Evolutionary conservation across 64 coral and sea anemone genomes (phyloP).

Genomic region (Montipora cactus): DNA sequence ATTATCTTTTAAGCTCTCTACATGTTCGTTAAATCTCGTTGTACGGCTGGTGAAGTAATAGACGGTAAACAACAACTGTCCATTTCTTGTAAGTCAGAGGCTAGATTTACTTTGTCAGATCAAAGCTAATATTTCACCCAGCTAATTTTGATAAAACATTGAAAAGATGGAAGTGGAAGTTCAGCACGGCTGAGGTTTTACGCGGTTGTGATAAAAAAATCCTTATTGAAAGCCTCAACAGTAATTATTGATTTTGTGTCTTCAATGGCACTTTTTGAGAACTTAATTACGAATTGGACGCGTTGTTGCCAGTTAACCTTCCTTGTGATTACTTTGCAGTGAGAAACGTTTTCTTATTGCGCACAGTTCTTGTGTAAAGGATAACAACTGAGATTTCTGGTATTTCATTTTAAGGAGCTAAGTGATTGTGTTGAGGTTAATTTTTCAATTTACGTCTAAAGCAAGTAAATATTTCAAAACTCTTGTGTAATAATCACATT

Average conservation of each 20-base stretch:
- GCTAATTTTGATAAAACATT: constrained; percentile 88
- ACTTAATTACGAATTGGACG: not conserved
- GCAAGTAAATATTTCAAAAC: not conserved
- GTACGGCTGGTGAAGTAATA: constrained; percentile 86
- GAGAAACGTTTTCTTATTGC: not conserved
- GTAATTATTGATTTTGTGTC: not conserved
- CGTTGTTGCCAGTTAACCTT: not conserved
- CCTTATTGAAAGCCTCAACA: not conserved
- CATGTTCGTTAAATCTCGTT: constrained; percentile 55
- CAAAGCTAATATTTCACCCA: constrained; percentile 67
- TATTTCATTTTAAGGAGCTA: not conserved
- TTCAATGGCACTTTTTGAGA: not conserved
- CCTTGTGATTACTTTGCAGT: not conserved
- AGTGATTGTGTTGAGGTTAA: constrained; percentile 26
- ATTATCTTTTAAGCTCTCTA: constrained; percentile 15
- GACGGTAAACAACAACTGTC: constrained; percentile 90
- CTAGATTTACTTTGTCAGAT: constrained; percentile 76
- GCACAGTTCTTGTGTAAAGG: constrained; percentile 22
- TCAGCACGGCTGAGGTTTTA: not conserved
- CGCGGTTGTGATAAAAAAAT: constrained; percentile 21
- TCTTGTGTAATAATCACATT: not conserved
- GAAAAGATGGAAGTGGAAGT: not conserved
- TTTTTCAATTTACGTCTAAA: constrained; percentile 9
- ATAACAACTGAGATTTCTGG: constrained; percentile 16
- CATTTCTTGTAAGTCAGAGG: constrained; percentile 82